A percentile compares a stretch with the other conserved stretches of the same genome.
phyloP scores from a whole-genome alignment of 2,888 invertebrate species.

The Iselma pallidipennis region DNA sequence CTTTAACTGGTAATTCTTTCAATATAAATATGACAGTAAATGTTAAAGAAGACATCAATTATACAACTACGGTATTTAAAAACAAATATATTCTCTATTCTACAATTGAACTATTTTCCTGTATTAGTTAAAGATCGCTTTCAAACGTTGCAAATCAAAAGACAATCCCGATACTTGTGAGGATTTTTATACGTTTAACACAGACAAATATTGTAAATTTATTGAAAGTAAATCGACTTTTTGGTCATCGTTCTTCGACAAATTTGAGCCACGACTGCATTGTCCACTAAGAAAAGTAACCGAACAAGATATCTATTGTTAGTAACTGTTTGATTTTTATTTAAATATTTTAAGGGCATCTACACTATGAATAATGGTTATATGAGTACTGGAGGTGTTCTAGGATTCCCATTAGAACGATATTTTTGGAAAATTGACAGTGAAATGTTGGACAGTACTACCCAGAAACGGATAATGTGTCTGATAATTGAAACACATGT shows the following conservation, averaged over 20 bases:
- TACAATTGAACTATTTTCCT: background rate
- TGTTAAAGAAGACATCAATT: slow-evolving; percentile 21
- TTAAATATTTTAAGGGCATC: too few relatives aligned
- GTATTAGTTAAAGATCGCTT: slow-evolving; percentile 21
- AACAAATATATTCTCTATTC: background rate
- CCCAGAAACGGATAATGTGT: too few relatives aligned
- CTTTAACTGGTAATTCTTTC: slow-evolving; percentile 21
- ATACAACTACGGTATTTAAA: slow-evolving; percentile 15
- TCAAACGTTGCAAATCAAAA: slow-evolving; percentile 22
- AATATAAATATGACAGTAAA: slow-evolving; percentile 18
- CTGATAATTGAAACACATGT: too few relatives aligned
- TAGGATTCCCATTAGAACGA: too few relatives aligned
- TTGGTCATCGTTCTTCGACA: slow-evolving; percentile 21
- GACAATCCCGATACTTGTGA: slow-evolving; percentile 31
- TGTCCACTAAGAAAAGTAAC: slow-evolving; percentile 33
- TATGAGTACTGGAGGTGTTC: too few relatives aligned
- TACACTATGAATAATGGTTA: too few relatives aligned
- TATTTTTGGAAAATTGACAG: too few relatives aligned
- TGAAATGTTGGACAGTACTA: too few relatives aligned
- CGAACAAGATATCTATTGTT: too few relatives aligned
- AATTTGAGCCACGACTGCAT: slow-evolving; percentile 19
- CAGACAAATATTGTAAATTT: slow-evolving; percentile 26
- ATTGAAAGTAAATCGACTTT: slow-evolving; percentile 19
- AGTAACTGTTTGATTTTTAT: too few relatives aligned
- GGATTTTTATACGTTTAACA: slow-evolving; percentile 25